These are phyloP conservation scores for Sternotherus odoratus DNA, from an alignment of 2,797 vertebrate species.

Conservation along the genomic window DNA sequence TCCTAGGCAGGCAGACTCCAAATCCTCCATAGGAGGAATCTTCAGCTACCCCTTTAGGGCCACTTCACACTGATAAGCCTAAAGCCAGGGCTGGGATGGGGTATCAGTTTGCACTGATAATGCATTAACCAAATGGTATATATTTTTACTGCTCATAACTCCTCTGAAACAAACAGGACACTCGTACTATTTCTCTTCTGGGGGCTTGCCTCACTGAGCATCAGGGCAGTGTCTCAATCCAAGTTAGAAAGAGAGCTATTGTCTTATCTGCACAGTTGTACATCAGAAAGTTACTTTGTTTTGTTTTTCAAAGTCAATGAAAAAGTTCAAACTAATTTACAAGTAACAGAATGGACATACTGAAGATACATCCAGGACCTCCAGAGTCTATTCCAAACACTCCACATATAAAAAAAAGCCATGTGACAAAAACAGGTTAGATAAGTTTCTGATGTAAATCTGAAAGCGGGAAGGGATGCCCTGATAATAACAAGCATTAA, in stretches of 20 bases:
- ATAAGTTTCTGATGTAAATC: too few relatives aligned
- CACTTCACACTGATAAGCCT: background rate
- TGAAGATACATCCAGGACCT: background rate
- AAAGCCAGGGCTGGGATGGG: fast-evolving
- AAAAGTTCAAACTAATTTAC: conserved; percentile 55
- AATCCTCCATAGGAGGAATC: background rate
- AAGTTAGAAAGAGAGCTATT: conserved; percentile 57
- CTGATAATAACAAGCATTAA: conserved; percentile 64
- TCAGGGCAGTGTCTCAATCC: conserved; percentile 20
- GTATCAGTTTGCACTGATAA: background rate
- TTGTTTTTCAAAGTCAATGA: background rate
- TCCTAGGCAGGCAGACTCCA: background rate
- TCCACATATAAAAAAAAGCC: conserved; percentile 36
- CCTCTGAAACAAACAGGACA: conserved; percentile 39
- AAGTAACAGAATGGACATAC: background rate
- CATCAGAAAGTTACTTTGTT: conserved; percentile 50
- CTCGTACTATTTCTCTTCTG: conserved; percentile 48
- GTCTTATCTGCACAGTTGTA: conserved; percentile 58
- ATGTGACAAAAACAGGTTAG: conserved; percentile 39
- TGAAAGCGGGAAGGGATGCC: conserved; percentile 65
- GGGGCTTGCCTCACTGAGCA: conserved; percentile 52
- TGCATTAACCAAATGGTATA: background rate
- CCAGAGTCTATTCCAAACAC: background rate
- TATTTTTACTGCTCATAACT: conserved; percentile 58
- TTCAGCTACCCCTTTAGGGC: background rate